Percentiles rank a stretch among this genome's conserved stretches.
Evolutionary conservation across 2,888 invertebrate species (phyloP).

Genomic region (Eurois occulta): DNA sequence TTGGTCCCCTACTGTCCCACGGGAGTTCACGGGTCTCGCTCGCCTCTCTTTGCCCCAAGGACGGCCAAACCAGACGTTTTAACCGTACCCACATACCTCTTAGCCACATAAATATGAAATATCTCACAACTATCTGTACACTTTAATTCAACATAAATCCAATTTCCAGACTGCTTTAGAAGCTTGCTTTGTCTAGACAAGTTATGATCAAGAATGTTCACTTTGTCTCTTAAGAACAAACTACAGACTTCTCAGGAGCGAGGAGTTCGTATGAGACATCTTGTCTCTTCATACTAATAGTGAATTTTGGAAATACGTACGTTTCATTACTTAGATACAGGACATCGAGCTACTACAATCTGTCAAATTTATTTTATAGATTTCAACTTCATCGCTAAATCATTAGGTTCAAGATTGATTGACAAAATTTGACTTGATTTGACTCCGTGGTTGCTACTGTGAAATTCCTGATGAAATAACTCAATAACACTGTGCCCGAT

Average conservation of each 20-base stretch:
- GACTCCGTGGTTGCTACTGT: no score
- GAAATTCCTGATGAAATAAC: neutral
- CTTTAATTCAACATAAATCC: conserved; percentile 30
- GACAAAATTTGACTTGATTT: no score
- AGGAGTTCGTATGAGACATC: conserved; percentile 31
- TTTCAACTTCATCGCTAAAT: no score
- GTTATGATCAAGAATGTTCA: conserved; percentile 44
- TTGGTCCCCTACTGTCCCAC: neutral
- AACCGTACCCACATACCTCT: neutral
- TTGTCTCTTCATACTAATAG: conserved; percentile 8
- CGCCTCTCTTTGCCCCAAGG: neutral
- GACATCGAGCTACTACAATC: no score
- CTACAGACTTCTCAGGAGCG: conserved; percentile 16
- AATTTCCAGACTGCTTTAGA: conserved; percentile 38
- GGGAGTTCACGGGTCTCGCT: neutral
- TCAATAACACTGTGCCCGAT: no score
- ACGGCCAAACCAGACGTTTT: neutral
- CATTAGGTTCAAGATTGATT: no score
- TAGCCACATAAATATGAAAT: neutral
- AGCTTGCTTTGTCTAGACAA: conserved; percentile 47
- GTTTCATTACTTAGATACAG: conserved; percentile 1
- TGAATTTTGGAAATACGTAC: conserved; percentile 6
- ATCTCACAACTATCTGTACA: conserved; percentile 1
- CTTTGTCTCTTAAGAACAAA: conserved; percentile 33
- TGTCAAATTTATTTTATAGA: no score